Conservation (phyloP, 2,888 invertebrate species). For the Chirona hameri region DNA sequence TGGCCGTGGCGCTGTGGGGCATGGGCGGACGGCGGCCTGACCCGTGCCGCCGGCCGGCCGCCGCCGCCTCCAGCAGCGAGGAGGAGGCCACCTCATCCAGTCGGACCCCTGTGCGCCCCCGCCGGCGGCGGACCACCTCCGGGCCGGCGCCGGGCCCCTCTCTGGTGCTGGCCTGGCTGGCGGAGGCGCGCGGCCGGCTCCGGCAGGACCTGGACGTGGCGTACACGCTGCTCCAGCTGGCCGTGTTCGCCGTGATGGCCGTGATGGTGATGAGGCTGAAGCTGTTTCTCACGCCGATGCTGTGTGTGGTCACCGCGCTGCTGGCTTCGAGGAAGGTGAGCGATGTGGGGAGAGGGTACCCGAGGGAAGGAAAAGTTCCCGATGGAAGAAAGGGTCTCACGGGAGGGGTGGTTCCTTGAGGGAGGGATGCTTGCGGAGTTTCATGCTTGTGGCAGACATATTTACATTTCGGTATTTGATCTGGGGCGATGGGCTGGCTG, state of each 20-base stretch:
- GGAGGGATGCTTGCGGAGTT: too few species aligned
- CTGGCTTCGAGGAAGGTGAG: conserved; percentile 49
- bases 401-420: too few species aligned
- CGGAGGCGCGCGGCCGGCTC: conserved; percentile 31
- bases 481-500: too few species aligned
- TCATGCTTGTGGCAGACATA: too few species aligned
- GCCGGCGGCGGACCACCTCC: neutral
- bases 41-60: neutral
- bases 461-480: too few species aligned
- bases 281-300: conserved; percentile 69
- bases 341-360: neutral
- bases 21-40: neutral
- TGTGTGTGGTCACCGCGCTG: conserved; percentile 68
- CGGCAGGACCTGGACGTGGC: conserved; percentile 55
- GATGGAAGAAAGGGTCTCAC: too few species aligned
- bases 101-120: neutral
- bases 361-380: too few species aligned
- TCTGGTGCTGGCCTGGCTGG: neutral
- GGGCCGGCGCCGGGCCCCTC: neutral
- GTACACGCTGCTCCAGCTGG: conserved; percentile 68
- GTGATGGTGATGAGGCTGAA: conserved; percentile 67
- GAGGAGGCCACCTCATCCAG: neutral
- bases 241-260: conserved; percentile 70
- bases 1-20: conserved; percentile 37
- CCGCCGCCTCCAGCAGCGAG: conserved; percentile 12